Evolutionary conservation across 2,797 vertebrate species (phyloP).

Genomic region (Cossypha dichroa): DNA sequence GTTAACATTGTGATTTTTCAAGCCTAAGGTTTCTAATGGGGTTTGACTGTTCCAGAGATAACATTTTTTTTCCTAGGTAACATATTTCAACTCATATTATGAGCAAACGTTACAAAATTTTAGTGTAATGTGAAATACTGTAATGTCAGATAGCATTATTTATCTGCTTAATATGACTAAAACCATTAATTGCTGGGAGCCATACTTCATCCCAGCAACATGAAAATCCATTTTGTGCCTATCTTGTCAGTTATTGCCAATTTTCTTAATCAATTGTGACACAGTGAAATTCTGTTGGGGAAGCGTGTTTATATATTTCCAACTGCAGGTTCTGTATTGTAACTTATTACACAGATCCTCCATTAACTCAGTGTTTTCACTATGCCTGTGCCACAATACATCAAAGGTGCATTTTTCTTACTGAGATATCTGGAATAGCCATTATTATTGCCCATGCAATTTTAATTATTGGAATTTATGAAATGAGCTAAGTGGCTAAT

Average conservation of each 20-base stretch:
- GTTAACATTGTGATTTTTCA: slow-evolving; percentile 80
- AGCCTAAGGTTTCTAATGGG: slow-evolving; percentile 77
- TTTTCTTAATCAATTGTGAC: slow-evolving; percentile 67
- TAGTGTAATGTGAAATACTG: slow-evolving; percentile 81
- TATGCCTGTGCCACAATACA: slow-evolving; percentile 28
- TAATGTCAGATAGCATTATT: slow-evolving; percentile 80
- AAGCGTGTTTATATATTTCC: slow-evolving; percentile 49
- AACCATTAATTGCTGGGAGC: slow-evolving; percentile 77
- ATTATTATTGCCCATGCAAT: slow-evolving; percentile 64
- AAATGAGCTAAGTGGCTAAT: slow-evolving; percentile 49
- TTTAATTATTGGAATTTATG: slow-evolving; percentile 63
- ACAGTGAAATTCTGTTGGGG: slow-evolving; percentile 60
- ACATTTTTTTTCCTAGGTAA: slow-evolving; percentile 80
- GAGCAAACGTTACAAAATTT: slow-evolving; percentile 75
- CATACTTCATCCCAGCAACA: slow-evolving; percentile 74
- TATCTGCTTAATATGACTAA: slow-evolving; percentile 75
- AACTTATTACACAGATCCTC: slow-evolving; percentile 59
- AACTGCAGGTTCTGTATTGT: slow-evolving; percentile 55
- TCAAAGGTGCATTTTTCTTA: slow-evolving; percentile 45
- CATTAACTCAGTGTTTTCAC: slow-evolving; percentile 61
- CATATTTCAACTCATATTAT: slow-evolving; percentile 80
- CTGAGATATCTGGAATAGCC: slow-evolving; percentile 9
- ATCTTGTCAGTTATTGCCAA: slow-evolving; percentile 63
- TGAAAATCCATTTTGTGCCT: slow-evolving; percentile 68
- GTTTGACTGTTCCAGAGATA: slow-evolving; percentile 80